Base-by-base conservation (phyloP, 2,888 invertebrate species). In the Camptogramma bilineatum region DNA sequence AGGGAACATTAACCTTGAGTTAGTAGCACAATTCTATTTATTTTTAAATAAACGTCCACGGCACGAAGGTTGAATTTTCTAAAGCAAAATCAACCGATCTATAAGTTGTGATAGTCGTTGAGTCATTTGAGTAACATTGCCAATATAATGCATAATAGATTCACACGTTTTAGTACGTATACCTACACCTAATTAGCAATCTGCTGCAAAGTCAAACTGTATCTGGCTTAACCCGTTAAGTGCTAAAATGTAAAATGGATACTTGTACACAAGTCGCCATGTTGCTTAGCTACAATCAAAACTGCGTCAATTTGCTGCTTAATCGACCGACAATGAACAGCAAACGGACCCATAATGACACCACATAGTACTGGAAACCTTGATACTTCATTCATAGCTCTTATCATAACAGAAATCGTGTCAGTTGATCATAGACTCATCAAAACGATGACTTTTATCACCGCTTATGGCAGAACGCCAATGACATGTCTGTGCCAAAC, bases 381-480 rank as follows among this genome's bases (percentile, higher is more conserved):
- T 44, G 44, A 44, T 4, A 44, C 17, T 44, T 44, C 44, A 44
- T 44, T 44, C 44, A 44, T 16, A 17, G 7, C 16, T 16, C 28
- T 28, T 51, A 28, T 24, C 51, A 51, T 28, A 51, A 4, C 16
- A 9, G n/a, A 10, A 52, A 52, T 39, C 39, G 34, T 19, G 70
- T 64, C 66, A 72, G 53, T 73, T 57, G 71, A 71, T 67, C 72
- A 69, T 63, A 44, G 16, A 44, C 16, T 39, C 34, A 39, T 39
- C 61, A 58, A 53, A 58, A 42, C 50, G 63, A 47, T 44, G 18
- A 39, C 51, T 48, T 60, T 68, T 73, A 71, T 69, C 64, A 65
- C 48, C 31, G 48, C 24, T 47, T 68, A 69, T 79, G 74, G 76
- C 75, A 70, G 52, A 55, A 50, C 66, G 79, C 77, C 78, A 79